A percentile compares a stretch with the other conserved stretches of the same genome.
These are phyloP conservation scores for Diploscapter pachys DNA, from an alignment of 1,140 invertebrate species.

Conservation along the genomic window DNA sequence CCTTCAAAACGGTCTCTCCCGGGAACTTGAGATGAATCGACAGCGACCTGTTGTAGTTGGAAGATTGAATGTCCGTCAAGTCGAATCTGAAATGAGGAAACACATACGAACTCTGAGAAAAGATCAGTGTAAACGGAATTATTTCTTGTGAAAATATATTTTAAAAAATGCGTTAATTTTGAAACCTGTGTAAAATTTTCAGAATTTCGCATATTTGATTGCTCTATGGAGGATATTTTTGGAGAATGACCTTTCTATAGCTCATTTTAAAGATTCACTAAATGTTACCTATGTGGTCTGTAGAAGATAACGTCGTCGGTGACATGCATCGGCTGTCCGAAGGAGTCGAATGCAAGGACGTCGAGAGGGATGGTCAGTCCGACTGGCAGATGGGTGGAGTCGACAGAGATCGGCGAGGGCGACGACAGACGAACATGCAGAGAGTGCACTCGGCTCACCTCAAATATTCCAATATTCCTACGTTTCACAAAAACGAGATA, in stretches of 20 bases:
- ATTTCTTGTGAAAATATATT: no score
- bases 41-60: slow-evolving; percentile 7
- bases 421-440: slow-evolving; percentile 11
- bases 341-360: slow-evolving; percentile 11
- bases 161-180: no score
- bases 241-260: neutral
- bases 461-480: no score
- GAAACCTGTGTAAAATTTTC: no score
- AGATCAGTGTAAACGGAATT: no score
- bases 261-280: neutral
- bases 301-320: slow-evolving; percentile 8
- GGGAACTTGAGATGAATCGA: slow-evolving; percentile 9
- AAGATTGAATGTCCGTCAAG: slow-evolving; percentile 23
- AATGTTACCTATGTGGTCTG: slow-evolving; percentile 24
- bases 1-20: slow-evolving; percentile 33
- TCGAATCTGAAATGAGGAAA: slow-evolving; percentile 30
- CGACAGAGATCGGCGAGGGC: slow-evolving; percentile 3
- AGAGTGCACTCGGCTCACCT: neutral
- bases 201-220: no score
- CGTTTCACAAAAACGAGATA: no score
- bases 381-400: slow-evolving; percentile 27
- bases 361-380: slow-evolving; percentile 23
- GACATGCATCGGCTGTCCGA: slow-evolving; percentile 10
- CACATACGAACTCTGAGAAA: neutral
- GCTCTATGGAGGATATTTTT: neutral